Evolutionary conservation across 2,113 vertebrate genomes (phyloP).

Genomic region (Bostrychus sinensis): DNA sequence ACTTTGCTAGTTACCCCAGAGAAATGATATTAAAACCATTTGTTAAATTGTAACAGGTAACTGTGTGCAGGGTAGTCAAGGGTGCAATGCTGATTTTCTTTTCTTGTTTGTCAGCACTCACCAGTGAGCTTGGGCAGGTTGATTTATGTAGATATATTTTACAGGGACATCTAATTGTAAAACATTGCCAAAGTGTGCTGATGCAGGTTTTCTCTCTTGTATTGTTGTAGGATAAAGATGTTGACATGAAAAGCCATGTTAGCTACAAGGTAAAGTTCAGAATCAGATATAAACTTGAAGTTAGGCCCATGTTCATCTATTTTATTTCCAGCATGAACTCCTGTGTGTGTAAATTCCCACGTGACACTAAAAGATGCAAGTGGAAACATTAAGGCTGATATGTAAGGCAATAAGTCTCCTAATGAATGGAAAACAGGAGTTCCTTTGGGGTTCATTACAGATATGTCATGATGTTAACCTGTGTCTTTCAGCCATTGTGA

Average conservation of each 20-base stretch:
- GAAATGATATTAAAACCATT: conserved; percentile 10
- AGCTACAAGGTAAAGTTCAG: conserved; percentile 12
- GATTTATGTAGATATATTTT: conserved; percentile 14
- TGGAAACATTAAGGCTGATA: background rate
- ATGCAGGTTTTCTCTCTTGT: conserved; percentile 20
- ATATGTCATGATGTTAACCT: background rate
- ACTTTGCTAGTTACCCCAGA: background rate
- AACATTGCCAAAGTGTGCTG: conserved; percentile 2
- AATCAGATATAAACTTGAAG: conserved; percentile 6
- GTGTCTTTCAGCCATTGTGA: conserved; percentile 1
- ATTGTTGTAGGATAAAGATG: conserved; percentile 5
- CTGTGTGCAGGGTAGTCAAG: background rate
- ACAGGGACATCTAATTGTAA: conserved; percentile 1
- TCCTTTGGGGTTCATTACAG: background rate
- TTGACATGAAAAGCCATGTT: conserved; percentile 31
- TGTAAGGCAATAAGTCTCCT: background rate
- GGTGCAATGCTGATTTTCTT: conserved; percentile 13
- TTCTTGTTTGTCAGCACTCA: conserved; percentile 8
- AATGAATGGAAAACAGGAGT: background rate
- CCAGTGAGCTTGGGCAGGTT: background rate
- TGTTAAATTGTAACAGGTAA: background rate
- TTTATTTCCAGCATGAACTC: background rate
- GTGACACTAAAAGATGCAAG: background rate
- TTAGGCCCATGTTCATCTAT: too few relatives aligned
- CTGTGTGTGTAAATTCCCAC: background rate